phyloP scores from a whole-genome alignment of 2,888 invertebrate species.

The Serrognathus titanus region DNA sequence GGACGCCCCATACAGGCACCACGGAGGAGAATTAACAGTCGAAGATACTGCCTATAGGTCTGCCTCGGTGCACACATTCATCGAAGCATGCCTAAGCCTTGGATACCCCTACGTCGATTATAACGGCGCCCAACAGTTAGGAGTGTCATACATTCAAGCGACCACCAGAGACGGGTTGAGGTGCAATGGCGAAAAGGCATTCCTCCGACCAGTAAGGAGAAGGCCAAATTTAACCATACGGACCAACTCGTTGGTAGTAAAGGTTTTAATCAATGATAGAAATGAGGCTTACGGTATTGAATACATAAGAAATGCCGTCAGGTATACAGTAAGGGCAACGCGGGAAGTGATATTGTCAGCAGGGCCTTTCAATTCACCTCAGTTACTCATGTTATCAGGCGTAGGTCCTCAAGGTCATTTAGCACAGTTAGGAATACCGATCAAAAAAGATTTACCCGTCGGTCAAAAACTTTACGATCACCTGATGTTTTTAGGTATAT shows the following conservation, averaged over 20 bases:
- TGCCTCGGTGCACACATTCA: conserved; percentile 57
- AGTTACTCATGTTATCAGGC: conserved; percentile 67
- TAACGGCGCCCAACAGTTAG: conserved; percentile 64
- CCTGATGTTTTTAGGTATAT: conserved; percentile 57
- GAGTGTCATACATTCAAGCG: conserved; percentile 49
- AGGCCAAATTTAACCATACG: conserved; percentile 59
- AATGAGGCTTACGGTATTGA: conserved; percentile 52
- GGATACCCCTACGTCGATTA: conserved; percentile 50
- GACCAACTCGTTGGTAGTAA: conserved; percentile 55
- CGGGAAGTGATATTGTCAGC: conserved; percentile 59
- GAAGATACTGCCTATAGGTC: conserved; percentile 54
- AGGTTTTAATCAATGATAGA: conserved; percentile 52
- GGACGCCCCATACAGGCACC: conserved; percentile 37
- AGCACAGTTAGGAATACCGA: conserved; percentile 56
- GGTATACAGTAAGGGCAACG: conserved; percentile 41
- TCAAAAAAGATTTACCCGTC: conserved; percentile 61
- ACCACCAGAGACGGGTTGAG: conserved; percentile 42
- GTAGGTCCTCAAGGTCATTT: conserved; percentile 63
- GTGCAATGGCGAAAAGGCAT: conserved; percentile 56
- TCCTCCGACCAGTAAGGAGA: conserved; percentile 52
- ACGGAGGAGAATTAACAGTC: conserved; percentile 36
- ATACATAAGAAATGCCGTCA: conserved; percentile 28
- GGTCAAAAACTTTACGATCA: conserved; percentile 69
- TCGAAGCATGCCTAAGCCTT: conserved; percentile 60
- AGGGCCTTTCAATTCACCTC: conserved; percentile 76